Evolutionary conservation across 1,140 invertebrate species (phyloP).

Genomic region (Ctenoplectra terminalis): DNA sequence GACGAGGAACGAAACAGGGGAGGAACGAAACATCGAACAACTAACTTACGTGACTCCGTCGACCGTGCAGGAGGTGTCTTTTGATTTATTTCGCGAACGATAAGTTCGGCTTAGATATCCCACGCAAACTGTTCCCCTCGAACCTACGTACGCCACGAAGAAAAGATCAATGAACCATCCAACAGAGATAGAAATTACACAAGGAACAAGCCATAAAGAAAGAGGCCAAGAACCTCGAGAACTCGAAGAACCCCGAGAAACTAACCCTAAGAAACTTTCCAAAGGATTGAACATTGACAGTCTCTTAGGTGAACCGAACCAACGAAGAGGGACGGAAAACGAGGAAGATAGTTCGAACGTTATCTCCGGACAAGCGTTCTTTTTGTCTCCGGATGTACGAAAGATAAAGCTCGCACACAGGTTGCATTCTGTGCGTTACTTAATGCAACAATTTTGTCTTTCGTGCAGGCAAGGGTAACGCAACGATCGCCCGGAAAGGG

Average conservation of each 20-base stretch:
- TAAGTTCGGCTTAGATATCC: conserved; percentile 47
- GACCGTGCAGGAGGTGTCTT: conserved; percentile 15
- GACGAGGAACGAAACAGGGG: neutral
- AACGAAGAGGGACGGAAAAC: neutral
- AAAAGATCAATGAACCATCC: neutral
- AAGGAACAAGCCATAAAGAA: too few relatives aligned
- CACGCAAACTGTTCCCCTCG: neutral
- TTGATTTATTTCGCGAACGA: conserved; percentile 55
- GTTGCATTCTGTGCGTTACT: conserved; percentile 2
- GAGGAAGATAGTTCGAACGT: neutral
- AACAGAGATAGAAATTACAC: too few relatives aligned
- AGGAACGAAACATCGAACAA: neutral
- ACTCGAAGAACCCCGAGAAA: too few relatives aligned
- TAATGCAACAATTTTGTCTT: conserved; percentile 26
- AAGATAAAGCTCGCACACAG: neutral
- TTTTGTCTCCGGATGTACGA: conserved; percentile 5
- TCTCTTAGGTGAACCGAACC: too few relatives aligned
- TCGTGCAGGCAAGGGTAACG: neutral
- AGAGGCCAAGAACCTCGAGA: too few relatives aligned
- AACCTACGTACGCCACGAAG: neutral
- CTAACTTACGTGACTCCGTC: conserved; percentile 40
- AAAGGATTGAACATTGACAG: neutral
- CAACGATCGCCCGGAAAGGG: conserved; percentile 18
- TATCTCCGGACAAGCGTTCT: neutral
- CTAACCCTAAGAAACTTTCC: too few relatives aligned